Conservation (phyloP, 2,797 vertebrate genomes). For the Myotis vivesi region DNA sequence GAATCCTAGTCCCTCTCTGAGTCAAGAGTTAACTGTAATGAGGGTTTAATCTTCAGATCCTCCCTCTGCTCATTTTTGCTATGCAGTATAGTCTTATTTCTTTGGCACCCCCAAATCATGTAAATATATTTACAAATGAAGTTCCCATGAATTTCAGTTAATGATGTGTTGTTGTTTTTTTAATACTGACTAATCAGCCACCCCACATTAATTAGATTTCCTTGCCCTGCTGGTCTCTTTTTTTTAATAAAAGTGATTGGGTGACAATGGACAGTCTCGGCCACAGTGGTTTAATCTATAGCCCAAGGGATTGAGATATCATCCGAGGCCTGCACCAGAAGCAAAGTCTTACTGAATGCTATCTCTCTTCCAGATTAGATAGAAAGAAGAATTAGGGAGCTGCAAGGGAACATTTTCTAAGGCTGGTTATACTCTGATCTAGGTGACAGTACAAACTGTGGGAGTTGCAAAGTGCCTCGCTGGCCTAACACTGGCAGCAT, state of each 20-base stretch:
- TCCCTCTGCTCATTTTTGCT: background rate
- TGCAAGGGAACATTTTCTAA: background rate
- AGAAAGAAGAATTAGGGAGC: slow-evolving; percentile 35
- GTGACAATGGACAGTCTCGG: background rate
- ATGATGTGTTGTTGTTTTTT: background rate
- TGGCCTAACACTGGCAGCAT: background rate
- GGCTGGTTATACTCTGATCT: background rate
- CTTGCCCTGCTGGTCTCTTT: background rate
- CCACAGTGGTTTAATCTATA: background rate
- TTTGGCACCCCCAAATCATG: background rate
- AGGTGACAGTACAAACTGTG: background rate
- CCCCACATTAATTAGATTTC: background rate
- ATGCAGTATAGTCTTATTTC: background rate
- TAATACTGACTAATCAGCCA: background rate
- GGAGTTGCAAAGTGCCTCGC: background rate
- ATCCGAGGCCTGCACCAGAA: background rate
- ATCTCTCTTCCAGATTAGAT: slow-evolving; percentile 60
- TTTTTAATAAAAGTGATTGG: background rate
- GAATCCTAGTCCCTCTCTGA: background rate
- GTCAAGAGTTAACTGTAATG: background rate
- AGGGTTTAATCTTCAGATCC: background rate
- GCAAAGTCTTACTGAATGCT: background rate
- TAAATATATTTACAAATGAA: background rate
- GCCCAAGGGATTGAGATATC: slow-evolving; percentile 35
- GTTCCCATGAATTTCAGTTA: background rate